Percentiles rank a stretch among this genome's conserved stretches.
Evolutionary conservation across 2,113 vertebrate genomes (phyloP).

Genomic region (Gavia stellata): DNA sequence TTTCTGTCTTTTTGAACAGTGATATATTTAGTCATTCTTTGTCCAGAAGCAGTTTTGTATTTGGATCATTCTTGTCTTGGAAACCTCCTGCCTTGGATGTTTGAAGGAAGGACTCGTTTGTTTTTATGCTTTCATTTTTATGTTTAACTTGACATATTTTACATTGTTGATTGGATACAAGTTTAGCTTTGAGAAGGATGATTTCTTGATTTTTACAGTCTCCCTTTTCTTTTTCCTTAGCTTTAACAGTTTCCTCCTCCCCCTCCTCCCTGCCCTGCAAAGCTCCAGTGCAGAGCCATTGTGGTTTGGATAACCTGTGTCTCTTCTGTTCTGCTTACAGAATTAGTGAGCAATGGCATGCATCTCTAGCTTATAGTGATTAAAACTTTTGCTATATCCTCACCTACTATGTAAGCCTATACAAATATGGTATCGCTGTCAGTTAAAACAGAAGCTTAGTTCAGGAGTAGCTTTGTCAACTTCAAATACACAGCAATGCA

Average conservation of each 20-base stretch:
- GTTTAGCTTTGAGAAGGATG: neutral
- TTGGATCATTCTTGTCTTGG: neutral
- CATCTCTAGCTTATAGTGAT: neutral
- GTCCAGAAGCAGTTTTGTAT: neutral
- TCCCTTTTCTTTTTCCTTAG: neutral
- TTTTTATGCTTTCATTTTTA: neutral
- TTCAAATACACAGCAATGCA: neutral
- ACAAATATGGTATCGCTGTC: accelerated
- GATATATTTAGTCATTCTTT: neutral
- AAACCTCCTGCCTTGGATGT: neutral
- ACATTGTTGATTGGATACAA: neutral
- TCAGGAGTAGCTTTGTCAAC: neutral
- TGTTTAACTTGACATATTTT: neutral
- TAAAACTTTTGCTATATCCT: neutral
- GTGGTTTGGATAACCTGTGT: neutral
- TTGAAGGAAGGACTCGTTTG: neutral
- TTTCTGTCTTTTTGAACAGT: neutral
- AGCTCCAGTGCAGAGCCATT: neutral
- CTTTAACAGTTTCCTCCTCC: neutral
- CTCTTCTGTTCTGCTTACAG: neutral
- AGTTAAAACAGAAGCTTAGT: neutral
- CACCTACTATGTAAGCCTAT: neutral
- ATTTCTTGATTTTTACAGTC: neutral
- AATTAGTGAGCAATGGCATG: neutral
- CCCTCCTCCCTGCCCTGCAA: neutral